Evolutionary conservation across 2,113 vertebrate genomes (phyloP).

Genomic region (Erythrolamprus reginae): DNA sequence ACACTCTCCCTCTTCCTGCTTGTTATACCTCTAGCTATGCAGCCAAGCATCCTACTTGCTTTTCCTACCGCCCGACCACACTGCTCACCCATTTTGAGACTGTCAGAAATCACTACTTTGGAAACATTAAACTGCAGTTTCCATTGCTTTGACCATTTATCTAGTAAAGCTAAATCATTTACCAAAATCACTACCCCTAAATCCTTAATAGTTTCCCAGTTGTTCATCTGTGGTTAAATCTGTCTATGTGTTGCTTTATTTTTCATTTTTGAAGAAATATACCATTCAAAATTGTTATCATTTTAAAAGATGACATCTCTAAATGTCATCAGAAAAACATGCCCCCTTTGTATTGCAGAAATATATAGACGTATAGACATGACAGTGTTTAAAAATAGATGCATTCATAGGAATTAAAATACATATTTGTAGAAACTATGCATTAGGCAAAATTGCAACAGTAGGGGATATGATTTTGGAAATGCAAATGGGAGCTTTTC

Average conservation of each 20-base stretch:
- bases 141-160: too few relatives aligned
- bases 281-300: neutral
- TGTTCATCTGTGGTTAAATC: neutral
- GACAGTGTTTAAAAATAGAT: neutral
- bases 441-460: neutral
- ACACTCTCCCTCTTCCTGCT: too few relatives aligned
- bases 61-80: too few relatives aligned
- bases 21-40: too few relatives aligned
- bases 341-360: neutral
- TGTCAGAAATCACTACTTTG: too few relatives aligned
- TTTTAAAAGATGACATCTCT: neutral
- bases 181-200: too few relatives aligned
- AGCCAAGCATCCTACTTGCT: too few relatives aligned
- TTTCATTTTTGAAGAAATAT: neutral
- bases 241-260: neutral
- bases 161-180: too few relatives aligned
- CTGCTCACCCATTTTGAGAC: too few relatives aligned
- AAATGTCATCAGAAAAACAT: neutral
- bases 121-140: too few relatives aligned
- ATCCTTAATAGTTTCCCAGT: neutral
- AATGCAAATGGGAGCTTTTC: neutral
- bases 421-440: neutral
- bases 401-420: neutral
- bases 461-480: neutral
- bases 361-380: neutral